Conservation (phyloP, 92 coral and sea anemone species). For the Scolanthus callimorphus region DNA sequence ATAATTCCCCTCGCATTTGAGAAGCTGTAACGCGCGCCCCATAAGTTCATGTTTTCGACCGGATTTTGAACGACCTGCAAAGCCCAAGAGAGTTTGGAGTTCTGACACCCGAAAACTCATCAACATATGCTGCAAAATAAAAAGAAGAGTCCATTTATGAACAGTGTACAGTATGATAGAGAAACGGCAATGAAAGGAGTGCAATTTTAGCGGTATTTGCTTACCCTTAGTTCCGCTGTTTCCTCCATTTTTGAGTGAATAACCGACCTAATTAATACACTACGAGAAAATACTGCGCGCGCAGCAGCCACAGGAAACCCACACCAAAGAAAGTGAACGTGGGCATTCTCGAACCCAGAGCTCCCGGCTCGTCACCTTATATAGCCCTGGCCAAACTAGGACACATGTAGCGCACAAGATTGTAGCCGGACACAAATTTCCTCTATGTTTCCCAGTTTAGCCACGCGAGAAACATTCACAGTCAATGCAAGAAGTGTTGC, state of each 20-base stretch:
- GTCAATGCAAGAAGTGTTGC: too few relatives aligned
- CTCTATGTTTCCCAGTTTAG: too few relatives aligned
- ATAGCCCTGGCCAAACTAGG: too few relatives aligned
- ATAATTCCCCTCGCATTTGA: constrained; percentile 90
- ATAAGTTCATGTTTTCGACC: constrained; percentile 96
- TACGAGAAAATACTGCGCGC: constrained; percentile 19
- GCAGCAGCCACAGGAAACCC: constrained; percentile 1
- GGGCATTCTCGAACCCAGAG: too few relatives aligned
- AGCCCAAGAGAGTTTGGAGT: constrained; percentile 87
- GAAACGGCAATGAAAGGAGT: not conserved
- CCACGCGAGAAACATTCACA: too few relatives aligned
- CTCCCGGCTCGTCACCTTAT: too few relatives aligned
- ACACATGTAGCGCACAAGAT: too few relatives aligned
- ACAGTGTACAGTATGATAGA: not conserved
- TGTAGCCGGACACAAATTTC: too few relatives aligned
- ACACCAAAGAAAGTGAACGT: too few relatives aligned
- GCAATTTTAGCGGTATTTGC: constrained; percentile 16
- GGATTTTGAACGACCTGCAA: constrained; percentile 95
- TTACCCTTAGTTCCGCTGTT: constrained; percentile 79
- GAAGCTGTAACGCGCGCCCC: constrained; percentile 93
- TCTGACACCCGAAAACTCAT: constrained; percentile 98
- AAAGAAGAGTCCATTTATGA: not conserved
- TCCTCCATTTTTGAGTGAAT: constrained; percentile 61
- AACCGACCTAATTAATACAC: constrained; percentile 1
- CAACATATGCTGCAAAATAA: constrained; percentile 86